Base-by-base conservation (phyloP, 2,113 vertebrate genomes). In the Etheostoma spectabile region DNA sequence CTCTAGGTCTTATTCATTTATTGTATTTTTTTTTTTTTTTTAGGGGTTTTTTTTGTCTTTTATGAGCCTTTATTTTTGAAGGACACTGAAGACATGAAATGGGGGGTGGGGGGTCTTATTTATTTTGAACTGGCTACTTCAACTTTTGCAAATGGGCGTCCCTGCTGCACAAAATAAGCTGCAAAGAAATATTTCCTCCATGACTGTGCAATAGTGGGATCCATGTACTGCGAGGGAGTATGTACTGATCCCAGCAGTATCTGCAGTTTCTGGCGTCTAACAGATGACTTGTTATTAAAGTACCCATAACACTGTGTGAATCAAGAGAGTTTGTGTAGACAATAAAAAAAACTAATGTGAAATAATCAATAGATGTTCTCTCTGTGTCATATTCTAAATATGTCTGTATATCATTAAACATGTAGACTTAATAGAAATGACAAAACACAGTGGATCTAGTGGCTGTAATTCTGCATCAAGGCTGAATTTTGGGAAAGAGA, bases 71-170 rank as follows among this genome's bases (percentile, higher is more conserved):
- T 30, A 30, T 30, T 30, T 30, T 30, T 30, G 30, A 30, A 30
- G 30, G 30, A 30, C 27, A 27, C 3, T 27, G 27, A 30, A 30
- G 30, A 30, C 4, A 4, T 30, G 30, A 30, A 30, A 3, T 1
- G 27, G 27, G 27, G n/a, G n/a, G 27, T 1, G 27, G 27, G 30
- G 30, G 16, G n/a, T 22, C 22, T n/a, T n/a, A n/a, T n/a, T n/a
- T n/a, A n/a, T 77, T 79, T 80, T 55, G 78, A 82, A 42, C 72
- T 80, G 68, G 63, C 79, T 74, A 62, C 27, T 46, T n/a, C n/a
- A n/a, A n/a, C n/a, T n/a, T n/a, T n/a, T n/a, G n/a, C n/a, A n/a
- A n/a, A n/a, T n/a, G n/a, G n/a, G n/a, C n/a, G n/a, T n/a, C n/a
- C n/a, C n/a, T n/a, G n/a, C n/a, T n/a, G n/a, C n/a, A n/a, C n/a